Percentiles rank a stretch among this genome's conserved stretches.
These are phyloP conservation scores for Papilio protenor DNA, from an alignment of 2,888 invertebrate species.

Conservation along the genomic window DNA sequence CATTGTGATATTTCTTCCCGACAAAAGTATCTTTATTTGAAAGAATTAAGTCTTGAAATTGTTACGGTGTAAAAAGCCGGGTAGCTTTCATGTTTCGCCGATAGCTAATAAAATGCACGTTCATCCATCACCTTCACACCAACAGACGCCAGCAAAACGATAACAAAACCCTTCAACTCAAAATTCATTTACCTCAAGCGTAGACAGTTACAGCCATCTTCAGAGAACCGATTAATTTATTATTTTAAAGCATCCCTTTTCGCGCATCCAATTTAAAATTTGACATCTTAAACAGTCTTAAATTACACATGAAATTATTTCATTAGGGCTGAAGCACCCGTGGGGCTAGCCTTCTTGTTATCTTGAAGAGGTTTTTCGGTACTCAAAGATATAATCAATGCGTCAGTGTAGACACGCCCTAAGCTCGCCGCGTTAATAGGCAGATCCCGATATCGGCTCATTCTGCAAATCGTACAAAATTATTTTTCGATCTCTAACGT, in stretches of 20 bases:
- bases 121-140: conserved; percentile 51
- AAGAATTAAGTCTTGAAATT: background rate
- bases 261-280: conserved; percentile 83
- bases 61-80: conserved; percentile 1
- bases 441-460: conserved; percentile 73
- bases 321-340: conserved; percentile 74
- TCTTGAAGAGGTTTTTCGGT: conserved; percentile 65
- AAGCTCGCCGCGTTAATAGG: conserved; percentile 75
- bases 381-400: conserved; percentile 77
- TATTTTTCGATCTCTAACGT: conserved; percentile 43
- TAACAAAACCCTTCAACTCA: conserved; percentile 55
- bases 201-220: conserved; percentile 56
- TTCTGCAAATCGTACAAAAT: conserved; percentile 64
- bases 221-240: conserved; percentile 82
- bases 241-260: conserved; percentile 78
- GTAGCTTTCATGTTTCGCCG: conserved; percentile 6
- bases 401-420: conserved; percentile 76
- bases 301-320: conserved; percentile 83
- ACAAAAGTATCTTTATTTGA: background rate
- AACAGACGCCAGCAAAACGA: conserved; percentile 47
- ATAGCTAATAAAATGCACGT: conserved; percentile 45
- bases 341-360: conserved; percentile 55
- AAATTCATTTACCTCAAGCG: conserved; percentile 66
- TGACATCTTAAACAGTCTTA: conserved; percentile 84
- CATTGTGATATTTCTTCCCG: background rate